Conservation (phyloP, 1,140 invertebrate species). For the Cydia amplana region DNA sequence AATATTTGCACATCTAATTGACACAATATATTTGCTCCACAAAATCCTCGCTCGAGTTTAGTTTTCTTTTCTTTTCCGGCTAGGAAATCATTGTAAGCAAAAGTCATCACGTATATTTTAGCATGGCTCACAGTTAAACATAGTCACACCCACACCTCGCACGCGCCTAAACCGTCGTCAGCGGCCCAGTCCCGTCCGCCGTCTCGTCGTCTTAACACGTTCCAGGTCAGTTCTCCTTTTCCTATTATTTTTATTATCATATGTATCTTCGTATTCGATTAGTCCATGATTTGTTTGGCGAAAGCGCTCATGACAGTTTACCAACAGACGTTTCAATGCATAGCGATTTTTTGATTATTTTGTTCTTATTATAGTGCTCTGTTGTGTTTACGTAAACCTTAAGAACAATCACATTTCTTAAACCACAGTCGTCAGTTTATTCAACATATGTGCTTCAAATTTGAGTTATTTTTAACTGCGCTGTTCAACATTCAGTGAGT, state of each 20-base stretch:
- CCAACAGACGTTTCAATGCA: slow-evolving; percentile 17
- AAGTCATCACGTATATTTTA: slow-evolving; percentile 71
- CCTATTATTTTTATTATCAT: slow-evolving; percentile 39
- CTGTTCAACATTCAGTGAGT: slow-evolving; percentile 56
- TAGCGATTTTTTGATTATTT: slow-evolving; percentile 51
- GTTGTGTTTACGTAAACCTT: slow-evolving; percentile 32
- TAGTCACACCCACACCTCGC: slow-evolving; percentile 69
- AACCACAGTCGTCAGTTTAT: not conserved
- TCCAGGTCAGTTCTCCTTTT: slow-evolving; percentile 64
- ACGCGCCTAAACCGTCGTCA: slow-evolving; percentile 46
- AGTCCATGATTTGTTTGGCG: slow-evolving; percentile 17
- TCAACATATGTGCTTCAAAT: slow-evolving; percentile 39
- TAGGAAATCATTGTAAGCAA: slow-evolving; percentile 70
- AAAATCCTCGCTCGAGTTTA: slow-evolving; percentile 7
- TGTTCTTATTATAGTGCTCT: slow-evolving; percentile 43
- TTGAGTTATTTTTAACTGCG: slow-evolving; percentile 61
- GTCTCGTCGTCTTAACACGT: slow-evolving; percentile 64
- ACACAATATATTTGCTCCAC: slow-evolving; percentile 18
- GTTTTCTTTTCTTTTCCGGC: slow-evolving; percentile 50
- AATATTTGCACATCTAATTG: slow-evolving; percentile 24
- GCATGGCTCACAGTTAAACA: slow-evolving; percentile 75
- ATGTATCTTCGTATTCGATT: slow-evolving; percentile 29
- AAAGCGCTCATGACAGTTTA: slow-evolving; percentile 1
- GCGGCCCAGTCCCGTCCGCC: slow-evolving; percentile 63
- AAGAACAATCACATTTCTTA: slow-evolving; percentile 10